These are phyloP conservation scores for Silurus aristotelis DNA, from an alignment of 2,797 vertebrate genomes.

Conservation along the genomic window DNA sequence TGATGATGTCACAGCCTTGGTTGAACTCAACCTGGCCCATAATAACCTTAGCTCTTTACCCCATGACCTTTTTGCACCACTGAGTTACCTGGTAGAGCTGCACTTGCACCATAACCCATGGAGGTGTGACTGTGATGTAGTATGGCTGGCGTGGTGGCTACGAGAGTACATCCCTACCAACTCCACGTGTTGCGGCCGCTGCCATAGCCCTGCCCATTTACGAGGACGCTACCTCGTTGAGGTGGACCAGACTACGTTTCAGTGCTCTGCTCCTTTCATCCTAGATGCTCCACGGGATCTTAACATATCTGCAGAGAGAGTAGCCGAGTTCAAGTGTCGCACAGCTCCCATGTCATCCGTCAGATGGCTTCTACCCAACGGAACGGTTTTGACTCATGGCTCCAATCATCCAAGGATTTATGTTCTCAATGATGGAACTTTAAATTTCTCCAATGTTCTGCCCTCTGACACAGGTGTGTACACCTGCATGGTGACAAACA, in stretches of 20 bases:
- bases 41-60: slow-evolving; percentile 95
- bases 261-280: slow-evolving; percentile 94
- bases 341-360: slow-evolving; percentile 95
- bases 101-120: slow-evolving; percentile 98
- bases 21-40: slow-evolving; percentile 97
- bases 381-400: slow-evolving; percentile 91
- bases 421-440: slow-evolving; percentile 91
- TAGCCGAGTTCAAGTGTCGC: slow-evolving; percentile 91
- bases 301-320: slow-evolving; percentile 93
- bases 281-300: slow-evolving; percentile 91
- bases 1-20: slow-evolving; percentile 90
- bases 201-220: slow-evolving; percentile 89
- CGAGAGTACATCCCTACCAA: slow-evolving; percentile 96
- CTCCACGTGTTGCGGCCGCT: slow-evolving; percentile 95
- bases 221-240: slow-evolving; percentile 91
- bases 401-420: slow-evolving; percentile 89
- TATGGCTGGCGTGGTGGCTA: slow-evolving; percentile 97
- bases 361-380: slow-evolving; percentile 91
- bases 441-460: slow-evolving; percentile 93
- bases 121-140: slow-evolving; percentile 94
- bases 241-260: slow-evolving; percentile 91
- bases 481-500: slow-evolving; percentile 97
- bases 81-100: slow-evolving; percentile 93
- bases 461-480: slow-evolving; percentile 89
- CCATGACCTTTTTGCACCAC: slow-evolving; percentile 92